Evolutionary conservation across 2,888 invertebrate species (phyloP), one percentile per base, ranked within the genome.

Genomic region (Lasius platythorax): DNA sequence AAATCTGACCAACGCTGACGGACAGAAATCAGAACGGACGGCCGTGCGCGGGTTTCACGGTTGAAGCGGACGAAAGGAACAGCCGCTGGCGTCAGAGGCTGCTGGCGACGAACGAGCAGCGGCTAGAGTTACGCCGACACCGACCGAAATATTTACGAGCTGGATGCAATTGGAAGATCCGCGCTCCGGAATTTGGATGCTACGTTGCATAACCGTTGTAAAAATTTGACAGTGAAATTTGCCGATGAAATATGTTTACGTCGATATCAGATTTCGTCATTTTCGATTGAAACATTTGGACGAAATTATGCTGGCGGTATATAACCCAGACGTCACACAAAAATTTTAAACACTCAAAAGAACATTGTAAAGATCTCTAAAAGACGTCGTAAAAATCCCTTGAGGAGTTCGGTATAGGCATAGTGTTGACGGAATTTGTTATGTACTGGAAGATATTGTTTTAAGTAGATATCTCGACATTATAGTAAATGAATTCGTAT

Each of bases 1-100:
- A 95, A 94, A 95, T 94, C 94, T 93, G 92, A 86, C 84, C 88
- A 84, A 87, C 88, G 89, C 87, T 93, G 93, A 93, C 92, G 92
- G 93, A 93, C 92, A 91, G 92, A 89, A 92, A 92, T 93, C 92
- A 89, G 90, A 90, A 87, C 89, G 89, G 83, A 83, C 89, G 79
- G 87, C 85, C 78, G 72, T 72, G 84, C 75, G 84, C 76, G 83
- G 73, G 84, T 89, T 90, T 87, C 84, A 89, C 89, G 82, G 78
- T 72, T 72, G 78, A 63, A 79, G 66, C 28, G 72, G 70, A 79
- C 83, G 81, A 85, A 84, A 85, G 79, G 81, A 87, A 83, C 84
- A 58, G 87, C 53, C 72, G 64, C 66, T 46, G 79, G 61, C 75
- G 64, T 50, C 46, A 33, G 75, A 75, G 46, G 53, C 12, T 53